Base-by-base conservation (phyloP, 1,140 invertebrate species). In the Pristionchus pacificus region DNA sequence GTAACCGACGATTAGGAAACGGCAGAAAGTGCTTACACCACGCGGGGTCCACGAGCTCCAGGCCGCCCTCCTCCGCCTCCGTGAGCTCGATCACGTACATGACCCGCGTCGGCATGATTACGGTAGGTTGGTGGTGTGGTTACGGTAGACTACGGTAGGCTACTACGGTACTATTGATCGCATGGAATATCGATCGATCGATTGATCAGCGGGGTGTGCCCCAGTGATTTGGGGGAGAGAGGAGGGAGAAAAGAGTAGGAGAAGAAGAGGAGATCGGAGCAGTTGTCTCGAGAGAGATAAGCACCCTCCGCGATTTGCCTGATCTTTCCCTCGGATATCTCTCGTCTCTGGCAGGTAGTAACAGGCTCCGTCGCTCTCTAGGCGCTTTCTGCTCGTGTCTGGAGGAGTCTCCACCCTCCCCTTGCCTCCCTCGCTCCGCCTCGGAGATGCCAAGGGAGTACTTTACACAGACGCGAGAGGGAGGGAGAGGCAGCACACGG, bases 41-140 rank as follows among this genome's bases (percentile, higher is more conserved):
- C 59, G 81, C 74, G 28, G 81, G 81, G 66, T 83, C 81, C 60
- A 83, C 81, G 33, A 83, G 79, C 72, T 83, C 81, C 31, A 83
- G 81, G 25, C 81, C 81, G 38, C 81, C 81, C 65, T 83, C 81
- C 49, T 83, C 81, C 62, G 81, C 70, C 63, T 83, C 81, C 27
- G 77, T 69, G 70, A 83, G 70, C 64, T 83, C 81, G 69, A 83
- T 83, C 49, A 83, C 74, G 70, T 79, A 83, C 69, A 84, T 78
- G 14, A 72, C 73, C 59, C 77, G 68, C 24, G 84, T 70, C 55
- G 80, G 80, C 80, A 82, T 82, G 60, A 68, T 80, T 38, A 62
- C 27, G n/a, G n/a, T n/a, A n/a, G n/a, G n/a, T n/a, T n/a, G n/a
- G n/a, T n/a, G n/a, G n/a, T n/a, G n/a, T n/a, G n/a, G n/a, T n/a